phyloP scores from a whole-genome alignment of 2,888 invertebrate genomes.

The Oegoconia quadripuncta region DNA sequence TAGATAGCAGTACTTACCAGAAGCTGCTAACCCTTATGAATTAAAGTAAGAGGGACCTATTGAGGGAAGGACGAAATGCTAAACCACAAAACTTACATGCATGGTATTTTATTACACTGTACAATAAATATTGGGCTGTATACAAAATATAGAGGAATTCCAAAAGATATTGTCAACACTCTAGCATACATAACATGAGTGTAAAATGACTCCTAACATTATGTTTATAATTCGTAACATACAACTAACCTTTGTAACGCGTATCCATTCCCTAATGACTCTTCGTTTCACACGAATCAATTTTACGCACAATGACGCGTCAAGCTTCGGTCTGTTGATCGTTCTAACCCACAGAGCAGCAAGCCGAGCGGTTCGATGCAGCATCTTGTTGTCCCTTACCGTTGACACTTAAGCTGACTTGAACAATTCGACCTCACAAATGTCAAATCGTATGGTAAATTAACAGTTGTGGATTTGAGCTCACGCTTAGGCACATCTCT shows the following conservation, averaged over 20 bases:
- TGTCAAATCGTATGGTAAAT: background rate
- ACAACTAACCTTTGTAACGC: constrained; percentile 24
- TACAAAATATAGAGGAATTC: constrained; percentile 77
- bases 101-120: constrained; percentile 78
- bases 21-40: too few species aligned
- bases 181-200: constrained; percentile 63
- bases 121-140: constrained; percentile 77
- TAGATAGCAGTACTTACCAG: too few species aligned
- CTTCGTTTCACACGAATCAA: too few species aligned
- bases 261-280: too few species aligned
- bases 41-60: too few species aligned
- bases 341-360: too few species aligned
- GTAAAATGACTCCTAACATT: constrained; percentile 59
- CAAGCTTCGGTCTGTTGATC: too few species aligned
- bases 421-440: background rate
- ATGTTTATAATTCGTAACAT: constrained; percentile 55
- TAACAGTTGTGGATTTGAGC: background rate
- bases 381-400: background rate
- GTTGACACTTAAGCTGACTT: background rate
- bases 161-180: constrained; percentile 77
- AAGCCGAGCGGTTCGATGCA: background rate
- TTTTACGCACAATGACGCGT: too few species aligned
- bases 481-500: background rate
- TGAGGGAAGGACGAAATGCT: too few species aligned
- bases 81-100: constrained; percentile 59